These are phyloP conservation scores for Puffinus mauretanicus DNA, from an alignment of 2,113 vertebrate genomes.

Conservation along the genomic window DNA sequence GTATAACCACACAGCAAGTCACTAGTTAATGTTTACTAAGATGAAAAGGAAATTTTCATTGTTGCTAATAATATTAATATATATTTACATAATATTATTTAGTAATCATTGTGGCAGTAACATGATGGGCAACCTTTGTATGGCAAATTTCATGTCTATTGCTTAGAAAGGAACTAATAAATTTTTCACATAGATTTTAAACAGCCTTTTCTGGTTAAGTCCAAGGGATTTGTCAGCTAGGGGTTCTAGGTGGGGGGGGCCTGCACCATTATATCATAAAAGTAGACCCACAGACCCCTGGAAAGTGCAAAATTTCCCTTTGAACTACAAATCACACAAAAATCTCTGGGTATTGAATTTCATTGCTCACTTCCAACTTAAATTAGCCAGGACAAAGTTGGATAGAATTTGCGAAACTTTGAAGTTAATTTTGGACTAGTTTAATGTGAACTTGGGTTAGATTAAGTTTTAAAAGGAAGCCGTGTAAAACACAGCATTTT, in stretches of 20 bases:
- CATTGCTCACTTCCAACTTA: background rate
- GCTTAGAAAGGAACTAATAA: background rate
- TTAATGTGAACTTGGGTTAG: background rate
- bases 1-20: background rate
- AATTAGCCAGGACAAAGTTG: background rate
- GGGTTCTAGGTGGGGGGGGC: background rate
- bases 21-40: background rate
- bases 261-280: background rate
- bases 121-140: background rate
- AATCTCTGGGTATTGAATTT: background rate
- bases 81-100: background rate
- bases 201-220: background rate
- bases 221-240: background rate
- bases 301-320: background rate
- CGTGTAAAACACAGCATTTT: background rate
- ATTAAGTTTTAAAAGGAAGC: constrained; percentile 1
- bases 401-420: background rate
- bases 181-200: background rate
- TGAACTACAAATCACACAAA: background rate
- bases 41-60: background rate
- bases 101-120: background rate
- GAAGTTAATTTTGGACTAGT: background rate
- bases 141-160: background rate
- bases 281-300: background rate
- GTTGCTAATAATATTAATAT: background rate